A percentile compares a stretch with the other conserved stretches of the same genome.
These are phyloP conservation scores for Galerucella calmariensis DNA, from an alignment of 2,888 invertebrate genomes.

Conservation along the genomic window DNA sequence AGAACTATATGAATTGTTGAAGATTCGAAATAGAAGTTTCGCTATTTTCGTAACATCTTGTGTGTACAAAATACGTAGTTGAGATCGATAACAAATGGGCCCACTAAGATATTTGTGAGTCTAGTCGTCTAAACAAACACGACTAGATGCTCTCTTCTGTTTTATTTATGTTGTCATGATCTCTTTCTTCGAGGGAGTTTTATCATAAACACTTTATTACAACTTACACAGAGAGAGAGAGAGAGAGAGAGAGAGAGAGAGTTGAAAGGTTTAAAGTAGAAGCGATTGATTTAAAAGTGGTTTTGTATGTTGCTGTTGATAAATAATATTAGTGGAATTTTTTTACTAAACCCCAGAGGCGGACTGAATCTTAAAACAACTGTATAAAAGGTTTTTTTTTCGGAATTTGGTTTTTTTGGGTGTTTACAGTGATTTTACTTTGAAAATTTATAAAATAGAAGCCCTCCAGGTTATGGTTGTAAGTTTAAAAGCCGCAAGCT, in stretches of 20 bases:
- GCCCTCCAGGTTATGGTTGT: too few relatives aligned
- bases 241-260: constrained; percentile 11
- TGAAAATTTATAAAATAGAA: too few relatives aligned
- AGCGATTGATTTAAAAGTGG: constrained; percentile 40
- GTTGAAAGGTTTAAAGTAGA: constrained; percentile 45
- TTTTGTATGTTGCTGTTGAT: background rate
- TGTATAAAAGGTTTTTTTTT: too few relatives aligned
- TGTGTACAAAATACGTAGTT: background rate
- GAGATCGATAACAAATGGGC: constrained; percentile 21
- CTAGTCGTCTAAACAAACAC: constrained; percentile 33
- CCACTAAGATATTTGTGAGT: constrained; percentile 34
- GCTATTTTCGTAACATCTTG: constrained; percentile 26
- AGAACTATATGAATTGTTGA: too few relatives aligned
- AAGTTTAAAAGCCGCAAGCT: too few relatives aligned
- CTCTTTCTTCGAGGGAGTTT: constrained; percentile 34
- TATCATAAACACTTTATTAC: constrained; percentile 38
- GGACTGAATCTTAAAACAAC: too few relatives aligned
- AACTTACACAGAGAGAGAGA: background rate
- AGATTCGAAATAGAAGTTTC: too few relatives aligned
- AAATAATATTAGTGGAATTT: background rate
- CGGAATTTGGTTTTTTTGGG: too few relatives aligned
- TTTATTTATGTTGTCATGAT: constrained; percentile 37
- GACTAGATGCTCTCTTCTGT: constrained; percentile 20
- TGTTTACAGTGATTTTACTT: too few relatives aligned
- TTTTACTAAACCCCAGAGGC: background rate